Conservation (phyloP, 2,113 vertebrate species). For the Todiramphus chloris region DNA sequence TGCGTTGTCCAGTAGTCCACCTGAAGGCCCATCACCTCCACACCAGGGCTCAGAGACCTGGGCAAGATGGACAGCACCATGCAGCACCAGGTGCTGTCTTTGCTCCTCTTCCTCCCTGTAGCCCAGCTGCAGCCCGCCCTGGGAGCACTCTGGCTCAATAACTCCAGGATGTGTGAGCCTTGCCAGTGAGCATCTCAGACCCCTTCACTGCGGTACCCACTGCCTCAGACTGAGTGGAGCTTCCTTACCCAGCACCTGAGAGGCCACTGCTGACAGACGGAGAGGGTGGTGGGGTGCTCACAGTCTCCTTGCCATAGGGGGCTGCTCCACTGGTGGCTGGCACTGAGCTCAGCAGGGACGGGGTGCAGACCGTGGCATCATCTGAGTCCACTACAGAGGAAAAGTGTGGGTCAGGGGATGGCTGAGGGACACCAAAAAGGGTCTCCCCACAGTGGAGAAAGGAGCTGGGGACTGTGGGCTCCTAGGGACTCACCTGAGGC, state of each 20-base stretch:
- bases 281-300: conserved; percentile 86
- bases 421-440: background rate
- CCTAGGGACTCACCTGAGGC: conserved; percentile 73
- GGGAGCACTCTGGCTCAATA: background rate
- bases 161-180: background rate
- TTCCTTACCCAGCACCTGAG: conserved; percentile 81
- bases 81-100: background rate
- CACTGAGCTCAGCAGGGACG: conserved; percentile 79
- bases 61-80: background rate
- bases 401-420: background rate
- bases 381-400: conserved; percentile 85
- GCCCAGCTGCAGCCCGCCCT: background rate
- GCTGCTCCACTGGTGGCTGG: conserved; percentile 71
- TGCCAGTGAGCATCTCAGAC: background rate
- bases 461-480: background rate
- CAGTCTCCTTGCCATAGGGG: conserved; percentile 83
- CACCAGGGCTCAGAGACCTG: conserved; percentile 79
- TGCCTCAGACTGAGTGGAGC: background rate
- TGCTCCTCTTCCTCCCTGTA: background rate
- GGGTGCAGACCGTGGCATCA: conserved; percentile 82
- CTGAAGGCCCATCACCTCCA: conserved; percentile 92
- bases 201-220: background rate
- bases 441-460: background rate
- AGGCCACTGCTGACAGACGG: conserved; percentile 87
- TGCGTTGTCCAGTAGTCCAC: conserved; percentile 93